phyloP scores from a whole-genome alignment of 2,113 vertebrate species.

The Smithornis capensis region DNA sequence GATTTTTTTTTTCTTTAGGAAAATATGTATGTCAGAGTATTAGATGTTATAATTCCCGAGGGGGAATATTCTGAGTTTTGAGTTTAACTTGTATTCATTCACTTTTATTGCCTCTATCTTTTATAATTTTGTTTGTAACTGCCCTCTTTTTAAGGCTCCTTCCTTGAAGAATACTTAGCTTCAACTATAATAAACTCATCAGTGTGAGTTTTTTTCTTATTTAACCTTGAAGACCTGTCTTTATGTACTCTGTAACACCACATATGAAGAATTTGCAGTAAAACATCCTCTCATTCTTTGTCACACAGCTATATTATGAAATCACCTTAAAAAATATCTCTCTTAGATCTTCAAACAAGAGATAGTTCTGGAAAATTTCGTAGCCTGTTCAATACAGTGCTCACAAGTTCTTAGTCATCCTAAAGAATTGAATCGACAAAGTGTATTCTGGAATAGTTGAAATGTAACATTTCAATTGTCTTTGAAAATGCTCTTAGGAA shows the following conservation, averaged over 20 bases:
- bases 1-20: neutral
- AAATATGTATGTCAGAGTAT: neutral
- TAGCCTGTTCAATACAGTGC: rapidly evolving
- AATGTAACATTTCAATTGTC: neutral
- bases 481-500: neutral
- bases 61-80: neutral
- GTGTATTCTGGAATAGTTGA: neutral
- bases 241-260: neutral
- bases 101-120: neutral
- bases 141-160: neutral
- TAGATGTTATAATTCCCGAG: neutral
- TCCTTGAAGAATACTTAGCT: neutral
- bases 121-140: neutral
- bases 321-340: neutral
- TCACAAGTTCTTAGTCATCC: neutral
- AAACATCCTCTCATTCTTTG: neutral
- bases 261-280: neutral
- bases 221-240: neutral
- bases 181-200: neutral
- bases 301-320: neutral
- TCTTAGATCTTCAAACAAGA: neutral
- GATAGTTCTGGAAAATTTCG: neutral
- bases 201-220: neutral
- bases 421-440: neutral
- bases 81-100: neutral